A percentile compares a stretch with the other conserved stretches of the same genome.
Conservation (phyloP, 2,888 invertebrate species). For the Dicranocentrus wangi region DNA sequence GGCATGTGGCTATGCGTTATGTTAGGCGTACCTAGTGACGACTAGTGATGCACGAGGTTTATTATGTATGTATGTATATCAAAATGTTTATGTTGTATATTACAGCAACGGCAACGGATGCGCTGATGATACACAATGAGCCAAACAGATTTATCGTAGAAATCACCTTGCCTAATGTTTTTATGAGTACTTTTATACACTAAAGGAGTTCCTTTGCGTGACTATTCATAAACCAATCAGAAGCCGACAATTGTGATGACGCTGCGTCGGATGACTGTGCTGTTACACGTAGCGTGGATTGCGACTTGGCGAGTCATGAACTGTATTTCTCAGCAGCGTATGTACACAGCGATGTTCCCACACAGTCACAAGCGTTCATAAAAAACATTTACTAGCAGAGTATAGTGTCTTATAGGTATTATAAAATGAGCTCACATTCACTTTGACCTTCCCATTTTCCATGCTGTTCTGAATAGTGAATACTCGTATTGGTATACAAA, state of each 20-base stretch:
- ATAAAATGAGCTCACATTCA: constrained; percentile 18
- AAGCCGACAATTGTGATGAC: constrained; percentile 54
- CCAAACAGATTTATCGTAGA: background rate
- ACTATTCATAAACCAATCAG: constrained; percentile 50
- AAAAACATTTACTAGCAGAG: background rate
- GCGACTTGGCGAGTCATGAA: constrained; percentile 7
- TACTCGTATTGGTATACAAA: too few species aligned
- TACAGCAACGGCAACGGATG: too few species aligned
- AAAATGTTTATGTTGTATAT: background rate
- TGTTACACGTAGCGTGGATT: constrained; percentile 17
- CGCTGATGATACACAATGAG: too few species aligned
- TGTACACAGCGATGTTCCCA: constrained; percentile 11
- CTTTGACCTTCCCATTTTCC: constrained; percentile 31
- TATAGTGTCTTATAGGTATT: background rate
- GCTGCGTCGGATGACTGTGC: constrained; percentile 39
- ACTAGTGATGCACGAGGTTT: too few species aligned
- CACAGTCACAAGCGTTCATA: background rate
- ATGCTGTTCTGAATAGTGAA: background rate
- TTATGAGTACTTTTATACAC: too few species aligned
- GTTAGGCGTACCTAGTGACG: too few species aligned
- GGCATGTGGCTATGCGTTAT: constrained; percentile 15
- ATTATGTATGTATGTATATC: background rate
- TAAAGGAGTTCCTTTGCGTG: too few species aligned
- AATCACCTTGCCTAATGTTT: background rate
- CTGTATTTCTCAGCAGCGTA: constrained; percentile 1